Evolutionary conservation across 2,888 invertebrate species (phyloP).

Genomic region (Leucozona laternaria): DNA sequence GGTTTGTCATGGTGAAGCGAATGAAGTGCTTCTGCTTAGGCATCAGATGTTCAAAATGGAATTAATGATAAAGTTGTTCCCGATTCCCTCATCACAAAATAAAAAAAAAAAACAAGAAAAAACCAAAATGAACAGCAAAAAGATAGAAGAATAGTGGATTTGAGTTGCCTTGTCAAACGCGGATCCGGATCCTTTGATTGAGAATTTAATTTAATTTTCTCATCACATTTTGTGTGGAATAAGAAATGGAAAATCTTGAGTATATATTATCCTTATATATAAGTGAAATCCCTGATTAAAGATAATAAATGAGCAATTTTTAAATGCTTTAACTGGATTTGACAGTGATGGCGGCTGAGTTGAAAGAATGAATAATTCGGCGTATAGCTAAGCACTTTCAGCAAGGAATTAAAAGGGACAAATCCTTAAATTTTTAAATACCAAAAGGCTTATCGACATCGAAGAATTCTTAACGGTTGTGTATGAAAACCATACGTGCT

Average conservation of each 20-base stretch:
- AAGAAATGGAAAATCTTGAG: constrained; percentile 7
- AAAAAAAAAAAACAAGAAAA: not conserved
- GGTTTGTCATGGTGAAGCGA: constrained; percentile 30
- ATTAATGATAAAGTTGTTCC: constrained; percentile 58
- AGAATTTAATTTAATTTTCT: constrained; percentile 54
- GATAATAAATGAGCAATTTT: constrained; percentile 35
- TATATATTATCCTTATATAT: constrained; percentile 4
- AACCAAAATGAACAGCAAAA: constrained; percentile 4
- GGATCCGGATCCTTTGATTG: constrained; percentile 29
- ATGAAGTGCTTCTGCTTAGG: constrained; percentile 24
- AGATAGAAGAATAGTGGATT: constrained; percentile 27
- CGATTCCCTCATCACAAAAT: constrained; percentile 30
- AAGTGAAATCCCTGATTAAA: constrained; percentile 28
- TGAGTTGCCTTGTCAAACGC: constrained; percentile 39
- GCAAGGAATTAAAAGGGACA: not conserved
- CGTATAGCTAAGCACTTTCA: not conserved
- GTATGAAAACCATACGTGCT: too few species aligned
- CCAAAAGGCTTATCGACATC: too few species aligned
- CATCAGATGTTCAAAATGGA: constrained; percentile 66
- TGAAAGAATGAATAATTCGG: not conserved
- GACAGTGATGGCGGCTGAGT: not conserved
- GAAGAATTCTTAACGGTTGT: too few species aligned
- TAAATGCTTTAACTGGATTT: not conserved
- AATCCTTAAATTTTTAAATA: not conserved
- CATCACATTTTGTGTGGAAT: constrained; percentile 13